Conservation (phyloP, 2,113 vertebrate genomes). For the Salvelinus sp. region DNA sequence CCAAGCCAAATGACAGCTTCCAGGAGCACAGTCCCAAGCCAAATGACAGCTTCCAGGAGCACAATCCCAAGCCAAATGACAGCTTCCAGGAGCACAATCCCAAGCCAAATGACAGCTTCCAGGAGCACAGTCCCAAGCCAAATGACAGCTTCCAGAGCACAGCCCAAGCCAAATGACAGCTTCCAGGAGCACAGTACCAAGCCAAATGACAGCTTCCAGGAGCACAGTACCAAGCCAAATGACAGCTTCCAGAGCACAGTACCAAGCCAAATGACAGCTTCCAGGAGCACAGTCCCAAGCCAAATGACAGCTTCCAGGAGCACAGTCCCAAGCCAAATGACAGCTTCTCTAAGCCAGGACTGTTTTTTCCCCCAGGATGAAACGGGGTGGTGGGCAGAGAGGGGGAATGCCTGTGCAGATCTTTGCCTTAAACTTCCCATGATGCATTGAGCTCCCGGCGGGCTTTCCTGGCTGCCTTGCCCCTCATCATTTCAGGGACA, state of each 20-base stretch:
- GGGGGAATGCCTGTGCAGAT: slow-evolving; percentile 31
- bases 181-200: slow-evolving; percentile 63
- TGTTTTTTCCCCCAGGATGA: slow-evolving; percentile 43
- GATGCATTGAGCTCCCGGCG: too few relatives aligned
- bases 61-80: slow-evolving; percentile 61
- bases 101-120: slow-evolving; percentile 15
- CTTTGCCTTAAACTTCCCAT: too few relatives aligned
- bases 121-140: slow-evolving; percentile 61
- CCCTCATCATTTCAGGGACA: too few relatives aligned
- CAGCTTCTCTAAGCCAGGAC: slow-evolving; percentile 65
- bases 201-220: slow-evolving; percentile 69
- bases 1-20: slow-evolving; percentile 67
- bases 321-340: not conserved
- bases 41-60: slow-evolving; percentile 69
- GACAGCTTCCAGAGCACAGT: slow-evolving; percentile 64
- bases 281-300: slow-evolving; percentile 62
- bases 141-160: slow-evolving; percentile 67
- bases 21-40: slow-evolving; percentile 61
- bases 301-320: slow-evolving; percentile 69
- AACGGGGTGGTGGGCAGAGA: slow-evolving; percentile 39
- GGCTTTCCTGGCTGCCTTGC: too few relatives aligned
- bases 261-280: slow-evolving; percentile 65
- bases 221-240: slow-evolving; percentile 63
- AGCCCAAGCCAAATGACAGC: slow-evolving; percentile 62
- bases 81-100: slow-evolving; percentile 59